A percentile compares a stretch with the other conserved stretches of the same genome.
Conservation (phyloP, 2,888 invertebrate genomes). For the Ephialtes manifestator region DNA sequence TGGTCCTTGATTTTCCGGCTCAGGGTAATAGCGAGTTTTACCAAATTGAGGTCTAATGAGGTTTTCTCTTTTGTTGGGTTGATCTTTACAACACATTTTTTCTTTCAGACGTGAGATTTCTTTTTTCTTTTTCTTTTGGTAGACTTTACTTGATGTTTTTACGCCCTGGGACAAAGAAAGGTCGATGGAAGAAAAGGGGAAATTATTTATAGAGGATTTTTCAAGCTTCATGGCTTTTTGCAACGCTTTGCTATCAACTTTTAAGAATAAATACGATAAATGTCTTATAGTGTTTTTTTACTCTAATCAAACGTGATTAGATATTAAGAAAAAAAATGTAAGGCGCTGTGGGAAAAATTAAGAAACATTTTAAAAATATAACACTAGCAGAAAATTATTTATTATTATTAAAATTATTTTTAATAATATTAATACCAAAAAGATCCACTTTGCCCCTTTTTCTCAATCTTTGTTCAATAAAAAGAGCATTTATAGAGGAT, state of each 20-base stretch:
- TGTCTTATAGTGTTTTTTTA: too few species aligned
- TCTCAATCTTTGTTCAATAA: constrained; percentile 10
- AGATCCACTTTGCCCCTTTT: constrained; percentile 3
- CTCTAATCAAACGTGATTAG: too few species aligned
- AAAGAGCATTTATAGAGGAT: too few species aligned
- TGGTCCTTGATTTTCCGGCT: constrained; percentile 57
- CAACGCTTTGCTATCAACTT: too few species aligned
- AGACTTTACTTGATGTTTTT: not conserved
- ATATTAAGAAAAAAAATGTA: too few species aligned
- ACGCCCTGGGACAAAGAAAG: not conserved
- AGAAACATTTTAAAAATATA: too few species aligned
- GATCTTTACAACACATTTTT: not conserved
- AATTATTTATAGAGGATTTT: constrained; percentile 2
- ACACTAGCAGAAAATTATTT: too few species aligned
- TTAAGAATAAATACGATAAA: too few species aligned
- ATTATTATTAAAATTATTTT: too few species aligned
- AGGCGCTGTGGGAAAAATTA: too few species aligned
- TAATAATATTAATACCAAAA: too few species aligned
- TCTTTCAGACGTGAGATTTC: not conserved
- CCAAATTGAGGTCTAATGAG: constrained; percentile 39
- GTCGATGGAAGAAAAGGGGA: not conserved
- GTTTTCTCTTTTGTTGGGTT: constrained; percentile 17
- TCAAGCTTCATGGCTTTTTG: not conserved
- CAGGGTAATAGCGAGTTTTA: constrained; percentile 4
- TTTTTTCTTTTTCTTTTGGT: not conserved